These are phyloP conservation scores for Mastomys coucha DNA, from an alignment of 2,113 vertebrate species.

Conservation along the genomic window DNA sequence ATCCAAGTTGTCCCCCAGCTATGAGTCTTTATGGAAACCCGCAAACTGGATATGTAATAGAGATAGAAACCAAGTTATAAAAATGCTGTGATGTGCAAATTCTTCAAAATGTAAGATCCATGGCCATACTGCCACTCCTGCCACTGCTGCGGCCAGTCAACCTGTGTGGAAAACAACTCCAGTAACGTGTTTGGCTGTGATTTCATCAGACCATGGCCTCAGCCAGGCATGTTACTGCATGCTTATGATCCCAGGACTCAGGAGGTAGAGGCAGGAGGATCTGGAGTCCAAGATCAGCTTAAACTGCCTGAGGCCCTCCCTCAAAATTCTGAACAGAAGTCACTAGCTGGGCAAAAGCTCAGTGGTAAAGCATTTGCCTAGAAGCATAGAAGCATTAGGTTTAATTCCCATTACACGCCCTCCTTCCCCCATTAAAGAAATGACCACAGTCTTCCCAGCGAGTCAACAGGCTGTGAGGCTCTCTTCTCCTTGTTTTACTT, in stretches of 20 bases:
- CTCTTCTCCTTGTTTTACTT: background rate
- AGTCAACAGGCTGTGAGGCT: background rate
- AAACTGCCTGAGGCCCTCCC: background rate
- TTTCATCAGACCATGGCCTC: background rate
- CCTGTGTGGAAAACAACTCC: background rate
- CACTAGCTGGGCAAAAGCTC: background rate
- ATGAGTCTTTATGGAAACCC: background rate
- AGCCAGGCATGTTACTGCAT: background rate
- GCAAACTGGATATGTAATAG: background rate
- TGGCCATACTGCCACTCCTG: background rate
- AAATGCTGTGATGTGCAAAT: background rate
- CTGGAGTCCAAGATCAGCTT: background rate
- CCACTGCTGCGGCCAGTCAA: background rate
- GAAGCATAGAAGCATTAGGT: background rate
- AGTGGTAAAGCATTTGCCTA: background rate
- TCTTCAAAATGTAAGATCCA: background rate
- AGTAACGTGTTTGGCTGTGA: accelerated
- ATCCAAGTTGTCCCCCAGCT: background rate
- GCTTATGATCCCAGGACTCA: background rate
- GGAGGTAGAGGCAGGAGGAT: background rate
- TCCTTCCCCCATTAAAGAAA: background rate
- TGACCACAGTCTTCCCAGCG: background rate
- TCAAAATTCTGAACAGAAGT: background rate
- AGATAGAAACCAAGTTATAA: background rate
- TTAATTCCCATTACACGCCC: background rate